Evolutionary conservation across 2,113 vertebrate genomes (phyloP), one percentile per base, ranked within the genome.

Genomic region (Myotis yumanensis): DNA sequence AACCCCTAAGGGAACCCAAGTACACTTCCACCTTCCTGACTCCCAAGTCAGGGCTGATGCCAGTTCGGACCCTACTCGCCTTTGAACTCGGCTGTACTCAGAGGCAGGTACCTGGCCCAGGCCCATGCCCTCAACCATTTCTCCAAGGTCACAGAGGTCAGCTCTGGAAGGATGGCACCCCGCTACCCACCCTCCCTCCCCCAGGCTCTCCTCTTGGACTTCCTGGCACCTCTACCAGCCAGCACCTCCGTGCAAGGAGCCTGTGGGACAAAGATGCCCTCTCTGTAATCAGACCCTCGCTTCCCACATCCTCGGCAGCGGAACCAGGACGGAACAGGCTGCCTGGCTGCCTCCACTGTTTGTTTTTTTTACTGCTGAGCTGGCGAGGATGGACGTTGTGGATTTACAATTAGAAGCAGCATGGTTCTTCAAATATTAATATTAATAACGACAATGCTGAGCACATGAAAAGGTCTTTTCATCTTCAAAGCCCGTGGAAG

Each of bases 401-500:
- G 93, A 91, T 95, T 97, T 95, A 96, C 96, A 95, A 91, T 95
- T 35, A 95, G 93, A 93, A 97, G 83, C 93, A 96, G 93, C 66
- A 51, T 91, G 95, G 84, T 90, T 93, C 96, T 96, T 95, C 95
- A 93, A 96, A 97, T 97, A 97, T 97, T 96, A 96, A 97, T 97
- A 97, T 97, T 96, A 97, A 97, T 96, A 95, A 95, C 94, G 80
- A 89, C 89, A 91, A 91, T 51, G 59, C 51, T 32, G n/a, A 92
- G 87, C 93, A 97, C 95, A 97, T 97, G 96, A 96, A 97, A 97
- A 97, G 95, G 84, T 40, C 95, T 94, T 97, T 96, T 97, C 96
- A 97, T 97, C 96, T 97, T 97, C 97, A 97, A 97, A 97, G 97
- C 94, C 85, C 94, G 93, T 95, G 84, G 81, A 91, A 94, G 93